phyloP scores from a whole-genome alignment of 2,888 invertebrate species.

The Opisthograptis luteolata region DNA sequence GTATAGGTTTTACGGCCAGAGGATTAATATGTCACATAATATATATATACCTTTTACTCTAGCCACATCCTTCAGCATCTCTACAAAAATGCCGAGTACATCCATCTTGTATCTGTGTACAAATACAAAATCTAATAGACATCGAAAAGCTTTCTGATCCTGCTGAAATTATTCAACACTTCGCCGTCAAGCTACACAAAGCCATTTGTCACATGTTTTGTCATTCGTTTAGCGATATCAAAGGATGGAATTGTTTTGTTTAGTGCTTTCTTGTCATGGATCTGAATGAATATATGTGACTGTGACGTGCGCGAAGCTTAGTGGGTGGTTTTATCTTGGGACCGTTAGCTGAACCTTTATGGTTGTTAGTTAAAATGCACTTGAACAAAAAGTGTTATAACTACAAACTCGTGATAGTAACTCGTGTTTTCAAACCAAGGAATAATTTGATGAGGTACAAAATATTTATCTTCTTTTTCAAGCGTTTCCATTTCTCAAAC shows the following conservation, averaged over 20 bases:
- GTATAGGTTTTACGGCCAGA: too few species aligned
- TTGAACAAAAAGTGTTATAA: too few species aligned
- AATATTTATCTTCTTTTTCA: too few species aligned
- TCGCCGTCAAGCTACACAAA: slow-evolving; percentile 29
- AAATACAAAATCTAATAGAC: slow-evolving; percentile 8
- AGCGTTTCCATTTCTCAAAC: too few species aligned
- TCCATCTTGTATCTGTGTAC: neutral
- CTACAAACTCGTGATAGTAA: too few species aligned
- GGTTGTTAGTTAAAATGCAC: too few species aligned
- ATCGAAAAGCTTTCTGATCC: slow-evolving; percentile 7
- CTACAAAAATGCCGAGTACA: neutral
- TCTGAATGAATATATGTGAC: slow-evolving; percentile 15
- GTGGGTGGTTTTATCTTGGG: slow-evolving; percentile 16
- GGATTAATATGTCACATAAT: too few species aligned
- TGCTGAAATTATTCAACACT: slow-evolving; percentile 22
- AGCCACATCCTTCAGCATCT: neutral
- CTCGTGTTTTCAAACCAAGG: too few species aligned
- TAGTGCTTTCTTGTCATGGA: slow-evolving; percentile 19
- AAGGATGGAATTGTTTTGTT: slow-evolving; percentile 39
- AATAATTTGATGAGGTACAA: too few species aligned
- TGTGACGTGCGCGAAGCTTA: slow-evolving; percentile 11
- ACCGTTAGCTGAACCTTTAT: too few species aligned
- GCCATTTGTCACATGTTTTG: slow-evolving; percentile 40
- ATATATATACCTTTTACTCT: too few species aligned
- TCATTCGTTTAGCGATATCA: slow-evolving; percentile 41